Evolutionary conservation across 2,888 invertebrate species (phyloP).

Genomic region (Aricia artaxerxes): DNA sequence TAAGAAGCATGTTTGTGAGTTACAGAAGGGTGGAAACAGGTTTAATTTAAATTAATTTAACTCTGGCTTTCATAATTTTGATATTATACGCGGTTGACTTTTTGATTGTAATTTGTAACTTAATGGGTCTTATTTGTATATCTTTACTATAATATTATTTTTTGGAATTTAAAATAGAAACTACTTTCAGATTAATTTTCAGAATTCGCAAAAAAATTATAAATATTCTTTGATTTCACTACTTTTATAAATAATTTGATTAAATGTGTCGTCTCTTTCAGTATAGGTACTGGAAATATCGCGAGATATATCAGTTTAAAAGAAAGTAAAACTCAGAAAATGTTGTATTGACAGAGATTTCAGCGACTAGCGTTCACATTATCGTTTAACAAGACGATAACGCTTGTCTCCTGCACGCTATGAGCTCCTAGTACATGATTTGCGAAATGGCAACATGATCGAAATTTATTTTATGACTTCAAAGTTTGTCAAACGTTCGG

Average conservation of each 20-base stretch:
- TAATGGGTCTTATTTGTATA: conserved; percentile 1
- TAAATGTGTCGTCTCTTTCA: not conserved
- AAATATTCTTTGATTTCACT: not conserved
- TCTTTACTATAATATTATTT: too few relatives aligned
- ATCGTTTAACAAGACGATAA: conserved; percentile 48
- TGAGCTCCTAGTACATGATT: conserved; percentile 23
- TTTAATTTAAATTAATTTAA: conserved; percentile 19
- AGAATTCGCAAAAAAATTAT: too few relatives aligned
- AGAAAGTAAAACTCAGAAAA: not conserved
- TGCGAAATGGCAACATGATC: conserved; percentile 1
- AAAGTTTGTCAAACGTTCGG: not conserved
- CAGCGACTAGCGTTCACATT: conserved; percentile 35
- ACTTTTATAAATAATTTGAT: not conserved
- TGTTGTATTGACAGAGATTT: conserved; percentile 33
- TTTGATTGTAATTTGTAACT: not conserved
- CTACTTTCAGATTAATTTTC: not conserved
- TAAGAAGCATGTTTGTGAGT: conserved; percentile 3
- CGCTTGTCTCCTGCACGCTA: conserved; percentile 38
- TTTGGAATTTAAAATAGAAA: not conserved
- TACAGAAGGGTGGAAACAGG: conserved; percentile 22
- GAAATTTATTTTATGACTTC: conserved; percentile 22
- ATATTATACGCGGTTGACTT: not conserved
- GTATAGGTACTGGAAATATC: not conserved
- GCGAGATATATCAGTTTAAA: not conserved
- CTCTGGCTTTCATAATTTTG: not conserved